Evolutionary conservation across 2,797 vertebrate species (phyloP), one percentile per base, ranked within the genome.

Genomic region (Sparidentex hasta): DNA sequence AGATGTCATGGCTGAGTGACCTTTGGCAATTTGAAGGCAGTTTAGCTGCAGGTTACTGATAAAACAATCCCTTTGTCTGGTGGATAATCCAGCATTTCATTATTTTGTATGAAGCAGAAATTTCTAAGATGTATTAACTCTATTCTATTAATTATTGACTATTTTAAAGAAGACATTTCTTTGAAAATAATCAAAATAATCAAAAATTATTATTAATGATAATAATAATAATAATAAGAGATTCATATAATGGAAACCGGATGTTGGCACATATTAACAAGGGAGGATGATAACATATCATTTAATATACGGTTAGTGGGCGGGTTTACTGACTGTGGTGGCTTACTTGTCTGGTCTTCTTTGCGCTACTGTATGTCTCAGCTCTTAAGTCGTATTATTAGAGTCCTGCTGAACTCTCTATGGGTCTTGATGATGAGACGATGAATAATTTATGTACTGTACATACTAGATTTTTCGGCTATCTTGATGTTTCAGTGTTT

Each of bases 1-100:
- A 55, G 20, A 75, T 74, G 51, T 76, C 12, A 73, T 64, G 69
- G 61, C 27, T 68, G 56, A 73, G 25, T 85, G 68, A 74, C 80
- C 69, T 70, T 61, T 70, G 51, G 11, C 33, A 68, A 41, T 66
- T 57, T 33, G 16, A 33, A 46, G 5, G 16, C 62, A 27, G 2
- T 65, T 66, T 38, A 54, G 23, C 74, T 72, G 68, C 57, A 56
- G 17, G 50, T 27, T 52, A 25, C 55, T 58, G 77, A 78, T 76
- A 78, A 65, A 82, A 41, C 13, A 46, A 8, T 61, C 29, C 48
- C 9, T 72, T 74, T 77, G 21, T 66, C 21, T 59, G 12, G 29
- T 27, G 7, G 21, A 47, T 61, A 61, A 66, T 82, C 50, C 20
- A 56, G 17, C 6, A 38, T 61, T 56, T 58, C 8, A 51, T 11